Conservation (phyloP, 2,888 invertebrate species). For the Sicus ferrugineus region DNA sequence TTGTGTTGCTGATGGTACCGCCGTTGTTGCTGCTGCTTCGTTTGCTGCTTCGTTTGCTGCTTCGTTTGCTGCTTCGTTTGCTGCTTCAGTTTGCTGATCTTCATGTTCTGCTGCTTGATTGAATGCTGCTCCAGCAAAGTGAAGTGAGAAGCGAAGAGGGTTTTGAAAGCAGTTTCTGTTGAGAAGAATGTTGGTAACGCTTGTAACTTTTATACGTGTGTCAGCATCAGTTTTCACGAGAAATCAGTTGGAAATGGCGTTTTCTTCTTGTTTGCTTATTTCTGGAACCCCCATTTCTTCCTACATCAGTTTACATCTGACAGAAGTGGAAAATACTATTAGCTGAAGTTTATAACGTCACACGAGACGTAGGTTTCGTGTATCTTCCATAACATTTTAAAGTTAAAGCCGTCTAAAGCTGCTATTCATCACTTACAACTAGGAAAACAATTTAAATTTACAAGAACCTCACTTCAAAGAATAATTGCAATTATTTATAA, state of each 20-base stretch:
- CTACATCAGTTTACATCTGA: background rate
- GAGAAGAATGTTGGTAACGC: too few species aligned
- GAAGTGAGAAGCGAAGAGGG: too few species aligned
- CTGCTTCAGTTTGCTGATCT: too few species aligned
- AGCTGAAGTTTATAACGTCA: conserved; percentile 3
- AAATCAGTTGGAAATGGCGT: background rate
- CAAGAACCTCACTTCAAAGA: too few species aligned
- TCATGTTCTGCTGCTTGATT: too few species aligned
- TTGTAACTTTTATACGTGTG: background rate
- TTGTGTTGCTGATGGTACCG: background rate
- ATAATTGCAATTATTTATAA: too few species aligned
- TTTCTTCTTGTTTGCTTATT: background rate
- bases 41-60: background rate
- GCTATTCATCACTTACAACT: too few species aligned
- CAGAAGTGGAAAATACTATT: background rate
- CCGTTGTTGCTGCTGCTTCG: conserved; percentile 30
- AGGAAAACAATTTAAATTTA: too few species aligned
- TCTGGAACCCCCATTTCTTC: background rate
- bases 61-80: too few species aligned
- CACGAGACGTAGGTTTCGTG: background rate
- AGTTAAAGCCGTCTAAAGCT: background rate
- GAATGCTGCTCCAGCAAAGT: too few species aligned
- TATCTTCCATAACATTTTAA: background rate
- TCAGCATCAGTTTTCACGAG: background rate
- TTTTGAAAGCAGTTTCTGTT: too few species aligned